Evolutionary conservation across 2,888 invertebrate species (phyloP), one percentile per base, ranked within the genome.

Genomic region (Caenorhabditis sinica): DNA sequence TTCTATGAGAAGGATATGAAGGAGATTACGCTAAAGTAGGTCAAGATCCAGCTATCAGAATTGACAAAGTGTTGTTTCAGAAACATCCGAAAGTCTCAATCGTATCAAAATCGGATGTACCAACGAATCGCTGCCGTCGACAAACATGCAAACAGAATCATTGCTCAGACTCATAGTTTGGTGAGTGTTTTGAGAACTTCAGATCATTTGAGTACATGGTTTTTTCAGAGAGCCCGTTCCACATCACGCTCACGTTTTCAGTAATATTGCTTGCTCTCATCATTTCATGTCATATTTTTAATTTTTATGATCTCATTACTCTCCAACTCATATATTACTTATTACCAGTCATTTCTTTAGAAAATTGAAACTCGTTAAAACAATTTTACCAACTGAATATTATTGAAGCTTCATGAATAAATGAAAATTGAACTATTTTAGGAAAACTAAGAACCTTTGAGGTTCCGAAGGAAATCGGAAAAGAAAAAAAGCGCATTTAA

Each of bases 151-250:
- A 83, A 83, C n/a, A 23, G 79, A 58, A 83, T 83, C 2, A 79
- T 83, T 65, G 73, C 73, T 4, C 79, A 83, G 33, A 79, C 79
- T 2, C 83, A 83, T 65, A 83, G 69, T 36, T 58, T 83, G 65
- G 83, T 83, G 68, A 40, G 82, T 40, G 45, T 43, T 51, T 40
- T 40, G 40, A 13, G 13, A 6, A 28, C 25, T n/a, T n/a, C 17
- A 17, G 11, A 23, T 49, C 15, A 25, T 28, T 30, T 17, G 0
- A 40, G 23, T 40, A 17, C 4, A 23, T 15, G 11, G 0, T 20
- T 25, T 68, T 81, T 83, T 68, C 83, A 83, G 83, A 79, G 83
- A 74, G 74, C 83, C 9, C 28, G 83, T 3, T 83, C 83, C 1
- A 79, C 74, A 0, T 79, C 79, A 3, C 79, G 77, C 9, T 61